Conservation (phyloP, 2,797 vertebrate species). For the Acrossocheilus fasciatus region DNA sequence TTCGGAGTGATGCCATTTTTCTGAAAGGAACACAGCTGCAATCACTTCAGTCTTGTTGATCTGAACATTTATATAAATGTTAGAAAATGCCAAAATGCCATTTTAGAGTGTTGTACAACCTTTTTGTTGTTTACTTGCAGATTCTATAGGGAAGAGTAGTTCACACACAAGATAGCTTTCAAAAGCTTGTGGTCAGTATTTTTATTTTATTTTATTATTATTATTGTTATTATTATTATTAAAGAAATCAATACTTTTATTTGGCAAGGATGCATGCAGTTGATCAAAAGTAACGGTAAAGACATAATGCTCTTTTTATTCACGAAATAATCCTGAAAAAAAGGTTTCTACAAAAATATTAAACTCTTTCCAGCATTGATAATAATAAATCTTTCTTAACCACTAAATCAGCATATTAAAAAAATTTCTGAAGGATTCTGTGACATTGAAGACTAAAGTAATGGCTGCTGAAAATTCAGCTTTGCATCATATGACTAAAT, state of each 20-base stretch:
- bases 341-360: background rate
- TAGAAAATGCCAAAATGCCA: slow-evolving; percentile 28
- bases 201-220: too few relatives aligned
- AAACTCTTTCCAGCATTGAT: background rate
- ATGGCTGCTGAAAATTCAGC: background rate
- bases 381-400: background rate
- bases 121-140: background rate
- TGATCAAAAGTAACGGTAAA: background rate
- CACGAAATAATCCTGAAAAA: background rate
- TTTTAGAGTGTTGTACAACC: background rate
- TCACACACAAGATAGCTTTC: background rate
- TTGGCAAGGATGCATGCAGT: background rate
- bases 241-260: background rate
- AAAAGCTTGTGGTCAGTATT: background rate
- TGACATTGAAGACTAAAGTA: background rate
- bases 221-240: too few relatives aligned
- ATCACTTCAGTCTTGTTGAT: slow-evolving; percentile 12
- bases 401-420: background rate
- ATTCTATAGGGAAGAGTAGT: too few relatives aligned
- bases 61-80: slow-evolving; percentile 23
- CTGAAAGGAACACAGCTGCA: slow-evolving; percentile 18
- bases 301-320: background rate
- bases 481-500: background rate
- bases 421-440: background rate
- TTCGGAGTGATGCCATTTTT: background rate